Evolutionary conservation across 2,888 invertebrate species (phyloP), one percentile per base, ranked within the genome.

Genomic region (Megalurothrips usitatus): DNA sequence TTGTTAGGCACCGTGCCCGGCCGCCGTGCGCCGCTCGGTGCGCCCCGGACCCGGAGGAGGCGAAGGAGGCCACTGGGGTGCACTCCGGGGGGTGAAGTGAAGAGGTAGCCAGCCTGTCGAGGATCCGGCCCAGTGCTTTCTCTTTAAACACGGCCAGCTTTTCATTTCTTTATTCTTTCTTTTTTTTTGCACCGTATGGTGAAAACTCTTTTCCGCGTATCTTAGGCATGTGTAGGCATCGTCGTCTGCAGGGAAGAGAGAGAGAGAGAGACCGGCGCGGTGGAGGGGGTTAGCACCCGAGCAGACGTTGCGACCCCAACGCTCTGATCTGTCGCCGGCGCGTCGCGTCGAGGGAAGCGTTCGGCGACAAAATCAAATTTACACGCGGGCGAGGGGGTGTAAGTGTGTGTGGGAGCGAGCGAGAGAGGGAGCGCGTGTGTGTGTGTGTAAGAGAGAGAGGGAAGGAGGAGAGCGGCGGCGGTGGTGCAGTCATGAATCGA

Each of bases 1-100:
- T 75, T 11, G 68, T 75, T 75, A 75, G 68, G 68, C 68, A 75
- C 68, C 8, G 68, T 75, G 68, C 68, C 68, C 68, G 68, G 23
- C 68, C n/a, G 58, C 4, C 19, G 58, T 10, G 14, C 10, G 14
- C 58, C 58, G n/a, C 19, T n/a, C n/a, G n/a, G n/a, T n/a, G n/a
- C n/a, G n/a, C n/a, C n/a, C n/a, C n/a, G n/a, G n/a, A n/a, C n/a
- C n/a, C n/a, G n/a, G n/a, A n/a, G n/a, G n/a, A n/a, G n/a, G n/a
- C 58, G 19, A 58, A n/a, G 58, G 11, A 14, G 14, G 58, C n/a
- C n/a, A 58, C 58, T 58, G 6, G 4, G 11, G 19, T n/a, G 58
- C 58, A 58, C 58, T 17, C 34, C 34, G 52, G n/a, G 19, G n/a
- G 58, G 6, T n/a, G 14, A 58, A 17, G 58, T 52, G 52, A 52